Evolutionary conservation across 2,113 vertebrate species (phyloP).

Genomic region (Limanda limanda): DNA sequence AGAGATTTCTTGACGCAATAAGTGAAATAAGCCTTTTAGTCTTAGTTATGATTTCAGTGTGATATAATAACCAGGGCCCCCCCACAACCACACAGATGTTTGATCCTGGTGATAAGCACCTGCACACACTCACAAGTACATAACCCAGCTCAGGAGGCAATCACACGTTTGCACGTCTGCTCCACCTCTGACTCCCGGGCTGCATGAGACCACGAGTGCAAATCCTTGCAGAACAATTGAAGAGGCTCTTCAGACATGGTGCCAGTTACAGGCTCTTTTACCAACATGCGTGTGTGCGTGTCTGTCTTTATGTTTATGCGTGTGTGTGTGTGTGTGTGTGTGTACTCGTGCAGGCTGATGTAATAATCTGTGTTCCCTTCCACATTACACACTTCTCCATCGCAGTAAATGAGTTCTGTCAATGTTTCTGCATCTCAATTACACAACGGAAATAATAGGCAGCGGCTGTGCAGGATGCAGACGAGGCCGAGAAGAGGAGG

Average conservation of each 20-base stretch:
- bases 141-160: slow-evolving; percentile 31
- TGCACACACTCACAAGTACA: slow-evolving; percentile 26
- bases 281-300: slow-evolving; percentile 21
- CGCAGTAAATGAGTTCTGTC: slow-evolving; percentile 82
- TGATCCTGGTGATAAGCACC: slow-evolving; percentile 34
- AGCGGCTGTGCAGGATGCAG: slow-evolving; percentile 58
- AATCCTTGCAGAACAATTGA: slow-evolving; percentile 62
- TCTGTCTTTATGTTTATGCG: not conserved
- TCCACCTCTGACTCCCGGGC: slow-evolving; percentile 28
- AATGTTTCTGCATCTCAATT: slow-evolving; percentile 84
- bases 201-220: slow-evolving; percentile 43
- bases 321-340: slow-evolving; percentile 18
- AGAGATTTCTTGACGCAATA: slow-evolving; percentile 11
- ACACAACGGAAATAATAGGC: slow-evolving; percentile 73
- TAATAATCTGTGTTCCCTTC: slow-evolving; percentile 79
- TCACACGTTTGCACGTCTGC: slow-evolving; percentile 29
- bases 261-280: slow-evolving; percentile 68
- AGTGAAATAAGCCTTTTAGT: slow-evolving; percentile 17
- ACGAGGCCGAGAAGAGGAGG: slow-evolving; percentile 16
- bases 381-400: slow-evolving; percentile 77
- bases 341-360: slow-evolving; percentile 53
- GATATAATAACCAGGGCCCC: no score
- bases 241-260: slow-evolving; percentile 66
- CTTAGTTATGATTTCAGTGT: not conserved
- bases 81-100: no score